Evolutionary conservation across 1,140 invertebrate genomes (phyloP).

Genomic region (Drosophila kikkawai): DNA sequence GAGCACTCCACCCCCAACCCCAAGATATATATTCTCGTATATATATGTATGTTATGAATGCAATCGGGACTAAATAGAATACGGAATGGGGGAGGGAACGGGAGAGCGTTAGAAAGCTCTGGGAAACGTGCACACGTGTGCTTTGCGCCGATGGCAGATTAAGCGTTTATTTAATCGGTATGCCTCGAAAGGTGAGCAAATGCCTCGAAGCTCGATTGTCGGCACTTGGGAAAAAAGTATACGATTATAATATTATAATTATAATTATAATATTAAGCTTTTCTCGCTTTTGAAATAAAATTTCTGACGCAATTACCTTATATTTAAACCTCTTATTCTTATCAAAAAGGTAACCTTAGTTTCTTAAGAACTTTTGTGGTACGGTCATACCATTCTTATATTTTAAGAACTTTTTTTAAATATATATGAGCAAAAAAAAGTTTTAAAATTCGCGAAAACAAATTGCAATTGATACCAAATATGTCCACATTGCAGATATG

Average conservation of each 20-base stretch:
- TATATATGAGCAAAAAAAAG: not conserved
- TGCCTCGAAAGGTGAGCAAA: slow-evolving; percentile 22
- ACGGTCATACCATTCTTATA: not conserved
- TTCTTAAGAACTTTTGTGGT: too few relatives aligned
- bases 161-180: slow-evolving; percentile 32
- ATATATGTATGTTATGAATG: slow-evolving; percentile 8
- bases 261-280: not conserved
- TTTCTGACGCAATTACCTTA: not conserved
- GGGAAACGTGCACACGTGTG: slow-evolving; percentile 53
- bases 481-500: not conserved
- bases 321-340: not conserved
- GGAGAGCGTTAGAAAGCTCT: slow-evolving; percentile 23
- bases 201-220: slow-evolving; percentile 14
- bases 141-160: slow-evolving; percentile 28
- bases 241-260: too few relatives aligned
- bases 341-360: not conserved
- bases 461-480: not conserved
- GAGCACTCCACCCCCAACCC: slow-evolving; percentile 1
- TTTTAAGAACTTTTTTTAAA: not conserved
- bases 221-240: slow-evolving; percentile 8
- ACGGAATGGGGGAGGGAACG: slow-evolving; percentile 1
- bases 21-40: slow-evolving; percentile 16
- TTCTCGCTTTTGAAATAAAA: not conserved
- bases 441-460: not conserved
- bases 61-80: slow-evolving; percentile 32